Percentiles rank a stretch among this genome's conserved stretches.
Evolutionary conservation across 2,888 invertebrate species (phyloP).

Genomic region (Cephonodes hylas): DNA sequence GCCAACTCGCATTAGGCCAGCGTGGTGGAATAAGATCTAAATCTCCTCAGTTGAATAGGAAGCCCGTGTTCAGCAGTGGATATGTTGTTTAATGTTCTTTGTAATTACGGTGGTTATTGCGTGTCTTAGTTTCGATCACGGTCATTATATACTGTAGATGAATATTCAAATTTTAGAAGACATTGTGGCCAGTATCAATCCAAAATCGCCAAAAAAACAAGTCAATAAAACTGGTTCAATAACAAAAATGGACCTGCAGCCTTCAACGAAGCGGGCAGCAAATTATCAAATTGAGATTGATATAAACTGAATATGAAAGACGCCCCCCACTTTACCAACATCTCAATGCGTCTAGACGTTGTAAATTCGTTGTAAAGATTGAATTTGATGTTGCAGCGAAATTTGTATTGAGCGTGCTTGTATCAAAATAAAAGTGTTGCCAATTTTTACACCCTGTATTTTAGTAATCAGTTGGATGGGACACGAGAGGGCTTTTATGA

Average conservation of each 20-base stretch:
- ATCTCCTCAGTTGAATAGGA: too few species aligned
- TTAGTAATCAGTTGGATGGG: not conserved
- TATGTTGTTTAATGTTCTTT: too few species aligned
- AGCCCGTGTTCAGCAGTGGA: too few species aligned
- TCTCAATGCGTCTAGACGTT: constrained; percentile 36
- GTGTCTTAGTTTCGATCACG: too few species aligned
- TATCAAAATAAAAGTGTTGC: not conserved
- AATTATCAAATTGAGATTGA: not conserved
- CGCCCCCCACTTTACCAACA: not conserved
- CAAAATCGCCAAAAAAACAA: too few species aligned
- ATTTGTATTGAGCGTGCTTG: not conserved
- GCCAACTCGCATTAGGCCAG: too few species aligned
- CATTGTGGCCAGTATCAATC: too few species aligned
- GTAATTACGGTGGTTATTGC: too few species aligned
- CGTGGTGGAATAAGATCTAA: too few species aligned
- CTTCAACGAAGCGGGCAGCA: not conserved
- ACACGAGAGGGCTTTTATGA: too few species aligned
- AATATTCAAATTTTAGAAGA: too few species aligned
- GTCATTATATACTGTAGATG: too few species aligned
- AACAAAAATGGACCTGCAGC: not conserved
- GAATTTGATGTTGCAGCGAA: constrained; percentile 12
- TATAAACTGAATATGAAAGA: not conserved
- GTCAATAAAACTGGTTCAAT: not conserved
- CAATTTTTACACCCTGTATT: not conserved
- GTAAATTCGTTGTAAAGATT: constrained; percentile 36